Evolutionary conservation across 2,113 vertebrate species (phyloP), one percentile per base, ranked within the genome.

Genomic region (Bungarus multicinctus): DNA sequence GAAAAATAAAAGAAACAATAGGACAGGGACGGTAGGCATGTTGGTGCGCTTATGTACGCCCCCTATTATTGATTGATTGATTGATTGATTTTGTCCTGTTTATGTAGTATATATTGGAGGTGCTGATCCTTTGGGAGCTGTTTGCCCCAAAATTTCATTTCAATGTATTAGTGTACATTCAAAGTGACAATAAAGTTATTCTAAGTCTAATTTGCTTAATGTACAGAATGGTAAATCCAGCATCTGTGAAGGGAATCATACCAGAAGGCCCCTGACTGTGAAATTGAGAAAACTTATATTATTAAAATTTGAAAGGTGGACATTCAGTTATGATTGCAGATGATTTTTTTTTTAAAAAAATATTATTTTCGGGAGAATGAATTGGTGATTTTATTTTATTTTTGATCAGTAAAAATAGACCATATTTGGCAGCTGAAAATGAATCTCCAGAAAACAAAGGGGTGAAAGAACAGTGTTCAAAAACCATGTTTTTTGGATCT

Each of bases 391-490:
- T n/a, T 8, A 25, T 20, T 20, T 58, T 27, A 7, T 27, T 27
- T 53, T 57, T 95, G 54, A n/a, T 50, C 91, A 90, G 23, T 74
- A 94, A 91, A 95, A 92, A 55, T 90, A 93, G 85, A 96, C 87
- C 89, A 60, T 92, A 91, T 23, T 5, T 92, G 85, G 87, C 85
- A 95, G 88, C 52, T 92, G 92, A 92, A 86, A 95, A 45, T 1
- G 5, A 47, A 64, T 2, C 1, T 34, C 89, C 16, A 94, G 93
- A 90, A 95, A 95, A 91, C 50, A 92, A 94, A 91, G 95, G 93
- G 95, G 94, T 92, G 16, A 92, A 57, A 0, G 88, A 22, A 4
- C 85, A 93, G 4, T 0, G n/a, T 94, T 47, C 0, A 16, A 0
- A 23, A 23, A 18, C 22, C 81, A 90, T 30, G 52, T 92, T 92